These are phyloP conservation scores for Volucella bombylans DNA, from an alignment of 2,888 invertebrate genomes.

Conservation along the genomic window DNA sequence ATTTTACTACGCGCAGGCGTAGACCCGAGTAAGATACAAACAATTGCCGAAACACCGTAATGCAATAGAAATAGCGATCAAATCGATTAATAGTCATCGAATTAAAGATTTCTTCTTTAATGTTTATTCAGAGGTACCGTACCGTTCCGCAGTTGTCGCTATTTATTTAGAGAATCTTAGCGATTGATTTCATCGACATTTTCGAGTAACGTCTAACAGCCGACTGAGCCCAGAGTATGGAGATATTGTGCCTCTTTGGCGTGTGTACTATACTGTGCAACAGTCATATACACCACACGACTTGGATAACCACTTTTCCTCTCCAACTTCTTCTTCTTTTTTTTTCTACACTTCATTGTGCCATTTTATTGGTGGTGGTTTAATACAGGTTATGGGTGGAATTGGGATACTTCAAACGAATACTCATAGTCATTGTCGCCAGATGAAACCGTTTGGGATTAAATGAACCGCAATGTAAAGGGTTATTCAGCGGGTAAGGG, in stretches of 20 bases:
- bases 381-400: conserved; percentile 10
- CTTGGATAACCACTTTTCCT: conserved; percentile 56
- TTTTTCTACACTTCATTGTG: background rate
- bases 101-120: conserved; percentile 17
- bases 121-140: background rate
- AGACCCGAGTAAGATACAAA: background rate
- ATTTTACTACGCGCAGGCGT: conserved; percentile 42
- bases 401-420: background rate
- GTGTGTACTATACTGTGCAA: conserved; percentile 32
- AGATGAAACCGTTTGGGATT: conserved; percentile 31
- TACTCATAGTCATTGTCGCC: conserved; percentile 3
- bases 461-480: background rate
- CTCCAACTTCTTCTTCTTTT: conserved; percentile 32
- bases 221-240: conserved; percentile 52
- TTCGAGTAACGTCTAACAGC: conserved; percentile 66
- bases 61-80: conserved; percentile 1
- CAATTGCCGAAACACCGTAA: no score
- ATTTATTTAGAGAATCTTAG: background rate
- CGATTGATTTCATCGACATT: conserved; percentile 44
- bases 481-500: background rate
- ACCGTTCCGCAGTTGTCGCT: conserved; percentile 5
- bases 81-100: conserved; percentile 24
- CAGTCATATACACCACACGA: conserved; percentile 13
- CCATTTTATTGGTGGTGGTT: conserved; percentile 20
- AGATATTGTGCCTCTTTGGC: conserved; percentile 39